phyloP scores from a whole-genome alignment of 2,797 vertebrate species.

The Nothura maculosa region DNA sequence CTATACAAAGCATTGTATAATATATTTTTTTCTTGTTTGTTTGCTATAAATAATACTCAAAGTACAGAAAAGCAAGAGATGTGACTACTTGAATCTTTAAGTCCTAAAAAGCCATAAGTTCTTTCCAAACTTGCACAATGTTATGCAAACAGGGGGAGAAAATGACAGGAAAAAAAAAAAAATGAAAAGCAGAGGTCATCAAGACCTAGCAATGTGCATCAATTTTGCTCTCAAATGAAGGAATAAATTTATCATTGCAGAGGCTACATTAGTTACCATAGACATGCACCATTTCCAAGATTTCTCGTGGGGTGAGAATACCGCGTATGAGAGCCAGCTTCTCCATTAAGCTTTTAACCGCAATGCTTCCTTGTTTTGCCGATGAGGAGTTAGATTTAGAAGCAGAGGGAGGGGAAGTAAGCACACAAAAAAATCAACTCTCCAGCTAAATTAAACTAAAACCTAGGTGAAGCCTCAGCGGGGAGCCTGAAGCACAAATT shows the following conservation, averaged over 20 bases:
- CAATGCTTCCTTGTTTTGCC: constrained; percentile 60
- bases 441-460: constrained; percentile 66
- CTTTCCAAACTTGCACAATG: neutral
- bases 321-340: constrained; percentile 46
- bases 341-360: constrained; percentile 69
- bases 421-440: constrained; percentile 18
- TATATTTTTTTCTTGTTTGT: constrained; percentile 28
- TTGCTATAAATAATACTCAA: constrained; percentile 4
- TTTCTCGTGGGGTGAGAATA: constrained; percentile 71
- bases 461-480: constrained; percentile 41
- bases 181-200: constrained; percentile 16
- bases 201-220: constrained; percentile 29
- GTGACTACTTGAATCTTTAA: constrained; percentile 13
- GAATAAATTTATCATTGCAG: constrained; percentile 58
- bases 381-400: constrained; percentile 24
- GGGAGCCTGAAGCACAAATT: constrained; percentile 25
- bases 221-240: constrained; percentile 53
- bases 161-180: neutral
- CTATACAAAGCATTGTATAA: constrained; percentile 52
- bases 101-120: constrained; percentile 34
- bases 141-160: neutral
- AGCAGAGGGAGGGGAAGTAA: constrained; percentile 2
- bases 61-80: constrained; percentile 35
- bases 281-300: constrained; percentile 68
- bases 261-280: constrained; percentile 17